A percentile compares a stretch with the other conserved stretches of the same genome.
Conservation (phyloP, 2,113 vertebrate species). For the Istiophorus platypterus region DNA sequence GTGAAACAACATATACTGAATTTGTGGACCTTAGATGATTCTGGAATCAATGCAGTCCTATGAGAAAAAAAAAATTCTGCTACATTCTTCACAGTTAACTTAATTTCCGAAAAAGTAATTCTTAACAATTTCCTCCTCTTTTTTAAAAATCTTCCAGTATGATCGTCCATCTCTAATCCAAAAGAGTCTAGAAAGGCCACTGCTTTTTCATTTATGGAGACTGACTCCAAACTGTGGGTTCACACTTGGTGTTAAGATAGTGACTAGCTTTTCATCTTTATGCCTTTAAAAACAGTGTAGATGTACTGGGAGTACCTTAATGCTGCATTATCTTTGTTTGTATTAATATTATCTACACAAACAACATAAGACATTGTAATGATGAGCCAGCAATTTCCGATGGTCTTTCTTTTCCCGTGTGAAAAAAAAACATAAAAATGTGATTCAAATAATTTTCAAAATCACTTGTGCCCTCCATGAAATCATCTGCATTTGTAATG, state of each 20-base stretch:
- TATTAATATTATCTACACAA: too few species aligned
- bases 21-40: slow-evolving; percentile 35
- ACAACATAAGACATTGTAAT: too few species aligned
- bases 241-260: background rate
- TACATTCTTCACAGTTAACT: background rate
- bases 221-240: background rate
- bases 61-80: background rate
- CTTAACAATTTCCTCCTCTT: background rate
- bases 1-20: slow-evolving; percentile 25
- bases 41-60: background rate
- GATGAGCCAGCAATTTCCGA: too few species aligned
- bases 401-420: too few species aligned
- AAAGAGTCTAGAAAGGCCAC: background rate
- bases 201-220: background rate
- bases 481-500: background rate
- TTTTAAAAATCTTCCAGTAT: background rate
- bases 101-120: background rate
- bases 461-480: background rate
- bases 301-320: background rate
- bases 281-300: background rate
- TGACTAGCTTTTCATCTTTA: background rate
- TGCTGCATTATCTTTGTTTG: background rate
- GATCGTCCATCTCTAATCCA: background rate
- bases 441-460: background rate
- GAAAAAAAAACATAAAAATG: too few species aligned